Evolutionary conservation across 2,797 vertebrate genomes (phyloP), one percentile per base, ranked within the genome.

Genomic region (Nannoperca australis): DNA sequence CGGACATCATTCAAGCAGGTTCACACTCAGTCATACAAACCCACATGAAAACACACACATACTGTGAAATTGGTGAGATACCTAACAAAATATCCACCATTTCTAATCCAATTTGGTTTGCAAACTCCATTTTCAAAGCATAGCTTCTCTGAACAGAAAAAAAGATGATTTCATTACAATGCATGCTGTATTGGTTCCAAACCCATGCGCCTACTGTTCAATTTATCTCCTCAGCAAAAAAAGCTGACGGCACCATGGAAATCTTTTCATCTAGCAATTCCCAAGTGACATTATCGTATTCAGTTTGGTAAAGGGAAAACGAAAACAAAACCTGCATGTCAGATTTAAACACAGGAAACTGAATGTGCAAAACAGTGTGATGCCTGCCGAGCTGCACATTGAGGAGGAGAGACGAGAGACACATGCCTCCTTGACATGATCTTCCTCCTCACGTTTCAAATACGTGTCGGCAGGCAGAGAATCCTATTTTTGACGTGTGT

Each of bases 291-390:
- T 92, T 89, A 92, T 92, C 90, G 85, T 88, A 90, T 91, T 92
- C 92, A 80, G 91, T 90, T 91, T 85, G 89, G 86, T 83, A 85
- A 88, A 78, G 70, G 56, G 81, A 87, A 90, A 92, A 76, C 34
- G 82, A 92, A 93, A 94, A 93, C 89, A 94, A 94, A 94, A 93
- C 88, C 86, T 73, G 85, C 47, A 32, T 91, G 91, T 93, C 90
- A 92, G 85, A 92, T 90, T 93, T 88, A 91, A 93, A 92, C 78
- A 86, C 90, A 82, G 93, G 89, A 92, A 93, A 95, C 93, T 91
- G 82, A 93, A 94, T 84, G 91, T 78, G 90, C 81, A 87, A 90
- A 91, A 88, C 87, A 88, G 55, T 69, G 80, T 20, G 83, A 86
- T 47, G 84, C 76, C 85, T 80, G 89, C 75, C 70, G 79, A 85